phyloP scores from a whole-genome alignment of 2,888 invertebrate genomes.

The Drosophila meridiana region DNA sequence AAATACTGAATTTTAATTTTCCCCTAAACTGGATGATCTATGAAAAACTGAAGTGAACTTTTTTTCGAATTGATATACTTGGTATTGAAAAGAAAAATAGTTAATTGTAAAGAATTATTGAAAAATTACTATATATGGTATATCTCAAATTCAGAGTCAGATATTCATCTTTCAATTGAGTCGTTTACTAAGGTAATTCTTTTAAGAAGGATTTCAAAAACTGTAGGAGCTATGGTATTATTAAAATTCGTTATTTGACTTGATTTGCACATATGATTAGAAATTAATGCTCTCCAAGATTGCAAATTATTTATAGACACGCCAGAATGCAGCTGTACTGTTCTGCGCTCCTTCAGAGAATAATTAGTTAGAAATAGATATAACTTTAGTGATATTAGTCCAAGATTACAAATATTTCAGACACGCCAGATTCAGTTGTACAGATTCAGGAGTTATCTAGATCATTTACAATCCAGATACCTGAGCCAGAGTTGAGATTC shows the following conservation, averaged over 20 bases:
- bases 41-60: background rate
- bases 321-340: too few relatives aligned
- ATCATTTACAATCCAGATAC: background rate
- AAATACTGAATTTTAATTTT: background rate
- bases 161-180: too few relatives aligned
- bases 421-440: too few relatives aligned
- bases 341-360: background rate
- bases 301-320: background rate
- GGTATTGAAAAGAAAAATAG: background rate
- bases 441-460: slow-evolving; percentile 1
- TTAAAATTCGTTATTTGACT: too few relatives aligned
- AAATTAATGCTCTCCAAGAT: too few relatives aligned
- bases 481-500: slow-evolving; percentile 10
- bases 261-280: too few relatives aligned
- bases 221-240: background rate
- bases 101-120: background rate
- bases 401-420: too few relatives aligned
- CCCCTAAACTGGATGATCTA: background rate
- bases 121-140: background rate
- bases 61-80: background rate
- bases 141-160: background rate
- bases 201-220: background rate
- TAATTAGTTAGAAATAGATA: slow-evolving; percentile 12
- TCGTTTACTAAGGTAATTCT: background rate
- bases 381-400: slow-evolving; percentile 32